phyloP scores from a whole-genome alignment of 2,113 vertebrate genomes.

The Rhinolophus sinicus region DNA sequence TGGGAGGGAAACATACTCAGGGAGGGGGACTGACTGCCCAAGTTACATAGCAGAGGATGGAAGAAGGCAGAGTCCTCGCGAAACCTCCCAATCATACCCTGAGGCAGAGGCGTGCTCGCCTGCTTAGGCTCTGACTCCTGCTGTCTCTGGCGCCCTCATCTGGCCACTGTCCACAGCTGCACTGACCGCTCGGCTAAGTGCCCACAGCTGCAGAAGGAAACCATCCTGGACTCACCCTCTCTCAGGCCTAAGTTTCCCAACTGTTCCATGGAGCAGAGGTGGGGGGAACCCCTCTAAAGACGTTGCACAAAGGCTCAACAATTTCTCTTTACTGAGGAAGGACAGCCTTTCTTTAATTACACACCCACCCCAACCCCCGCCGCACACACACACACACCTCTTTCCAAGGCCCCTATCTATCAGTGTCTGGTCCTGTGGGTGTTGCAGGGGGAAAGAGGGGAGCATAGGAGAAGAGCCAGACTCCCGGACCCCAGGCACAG shows the following conservation, averaged over 20 bases:
- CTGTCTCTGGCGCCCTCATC: conserved; percentile 61
- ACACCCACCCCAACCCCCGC: no score
- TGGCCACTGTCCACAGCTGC: conserved; percentile 15
- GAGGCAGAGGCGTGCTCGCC: background rate
- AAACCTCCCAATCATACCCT: no score
- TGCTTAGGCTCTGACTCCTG: background rate
- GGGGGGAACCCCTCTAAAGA: background rate
- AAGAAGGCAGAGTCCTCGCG: background rate
- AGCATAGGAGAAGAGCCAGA: background rate
- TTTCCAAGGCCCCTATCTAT: background rate
- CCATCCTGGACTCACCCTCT: background rate
- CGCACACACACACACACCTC: no score
- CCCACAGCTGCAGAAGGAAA: background rate
- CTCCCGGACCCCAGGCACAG: background rate
- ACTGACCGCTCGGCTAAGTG: background rate
- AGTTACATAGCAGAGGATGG: background rate
- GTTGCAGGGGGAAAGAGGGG: background rate
- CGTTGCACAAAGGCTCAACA: background rate
- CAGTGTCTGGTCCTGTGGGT: background rate
- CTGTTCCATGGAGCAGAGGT: background rate
- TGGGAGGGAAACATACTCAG: background rate
- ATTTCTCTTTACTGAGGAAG: background rate
- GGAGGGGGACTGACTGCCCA: background rate
- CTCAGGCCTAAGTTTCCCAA: background rate
- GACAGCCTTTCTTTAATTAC: background rate